phyloP scores from a whole-genome alignment of 2,113 vertebrate genomes.

The Myotis davidii region DNA sequence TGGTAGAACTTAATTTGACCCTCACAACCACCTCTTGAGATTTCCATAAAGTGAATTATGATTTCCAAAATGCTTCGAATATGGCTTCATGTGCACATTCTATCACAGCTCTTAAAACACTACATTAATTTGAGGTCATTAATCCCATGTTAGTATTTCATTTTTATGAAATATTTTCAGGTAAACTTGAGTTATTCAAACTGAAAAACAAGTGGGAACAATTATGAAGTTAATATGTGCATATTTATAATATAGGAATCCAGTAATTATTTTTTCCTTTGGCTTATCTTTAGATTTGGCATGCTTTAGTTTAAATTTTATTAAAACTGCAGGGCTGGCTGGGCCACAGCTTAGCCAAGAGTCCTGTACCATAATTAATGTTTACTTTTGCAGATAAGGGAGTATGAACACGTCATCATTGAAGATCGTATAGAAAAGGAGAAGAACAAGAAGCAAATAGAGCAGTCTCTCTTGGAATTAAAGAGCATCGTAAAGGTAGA shows the following conservation, averaged over 20 bases:
- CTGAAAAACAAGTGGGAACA: not conserved
- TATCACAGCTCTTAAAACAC: not conserved
- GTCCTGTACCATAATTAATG: not conserved
- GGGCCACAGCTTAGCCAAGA: not conserved
- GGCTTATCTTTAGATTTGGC: not conserved
- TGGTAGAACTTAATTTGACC: not conserved
- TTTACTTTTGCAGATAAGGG: slow-evolving; percentile 82
- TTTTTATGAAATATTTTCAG: slow-evolving; percentile 43
- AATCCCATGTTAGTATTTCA: slow-evolving; percentile 7
- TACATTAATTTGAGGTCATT: not conserved
- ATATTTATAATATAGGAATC: slow-evolving; percentile 22
- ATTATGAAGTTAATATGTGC: not conserved
- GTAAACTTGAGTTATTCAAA: slow-evolving; percentile 24
- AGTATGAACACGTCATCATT: slow-evolving; percentile 86
- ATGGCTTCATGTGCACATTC: not conserved
- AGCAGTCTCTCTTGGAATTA: slow-evolving; percentile 84
- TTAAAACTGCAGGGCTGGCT: not conserved
- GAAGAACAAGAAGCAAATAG: slow-evolving; percentile 72
- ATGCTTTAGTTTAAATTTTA: slow-evolving; percentile 17
- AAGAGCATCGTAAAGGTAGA: slow-evolving; percentile 86
- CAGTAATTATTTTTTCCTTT: not conserved
- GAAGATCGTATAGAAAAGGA: slow-evolving; percentile 88
- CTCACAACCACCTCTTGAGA: not conserved
- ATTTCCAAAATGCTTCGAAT: slow-evolving; percentile 19
- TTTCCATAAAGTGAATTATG: not conserved